Evolutionary conservation across 2,888 invertebrate genomes (phyloP).

Genomic region (Trilocha varians): DNA sequence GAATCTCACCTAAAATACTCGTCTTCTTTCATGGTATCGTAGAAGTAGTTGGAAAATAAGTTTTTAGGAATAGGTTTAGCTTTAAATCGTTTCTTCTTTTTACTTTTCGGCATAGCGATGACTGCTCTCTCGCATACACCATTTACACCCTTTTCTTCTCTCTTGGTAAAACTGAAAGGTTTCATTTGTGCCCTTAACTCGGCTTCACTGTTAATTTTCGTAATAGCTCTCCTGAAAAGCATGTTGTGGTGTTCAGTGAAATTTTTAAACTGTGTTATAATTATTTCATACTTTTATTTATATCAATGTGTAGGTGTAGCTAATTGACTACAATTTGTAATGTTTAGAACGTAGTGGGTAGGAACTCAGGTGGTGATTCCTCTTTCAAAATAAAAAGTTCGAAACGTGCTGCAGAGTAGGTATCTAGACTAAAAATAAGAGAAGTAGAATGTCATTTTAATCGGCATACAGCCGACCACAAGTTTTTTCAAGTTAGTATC

Average conservation of each 20-base stretch:
- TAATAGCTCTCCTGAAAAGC: conserved; percentile 66
- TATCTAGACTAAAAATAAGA: too few species aligned
- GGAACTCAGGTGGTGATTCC: too few species aligned
- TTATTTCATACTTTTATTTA: too few species aligned
- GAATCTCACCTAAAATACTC: conserved; percentile 78
- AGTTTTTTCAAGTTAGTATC: too few species aligned
- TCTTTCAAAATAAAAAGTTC: too few species aligned
- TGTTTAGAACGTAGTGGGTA: too few species aligned
- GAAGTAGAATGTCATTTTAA: too few species aligned
- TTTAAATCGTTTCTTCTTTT: conserved; percentile 72
- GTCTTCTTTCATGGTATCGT: conserved; percentile 80
- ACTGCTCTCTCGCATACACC: conserved; percentile 50
- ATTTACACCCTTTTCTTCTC: conserved; percentile 66
- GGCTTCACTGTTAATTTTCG: conserved; percentile 75
- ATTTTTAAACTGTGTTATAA: too few species aligned
- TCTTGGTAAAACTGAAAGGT: conserved; percentile 76
- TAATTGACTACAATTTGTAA: too few species aligned
- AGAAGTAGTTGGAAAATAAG: conserved; percentile 79
- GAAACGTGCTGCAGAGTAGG: too few species aligned
- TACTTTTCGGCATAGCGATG: conserved; percentile 43
- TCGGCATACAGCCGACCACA: too few species aligned
- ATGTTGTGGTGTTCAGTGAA: not conserved
- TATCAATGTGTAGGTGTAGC: too few species aligned
- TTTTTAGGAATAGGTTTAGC: conserved; percentile 81
- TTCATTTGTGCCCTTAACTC: conserved; percentile 76